These are phyloP conservation scores for Drosophila basisetae DNA, from an alignment of 2,888 invertebrate genomes.

Conservation along the genomic window DNA sequence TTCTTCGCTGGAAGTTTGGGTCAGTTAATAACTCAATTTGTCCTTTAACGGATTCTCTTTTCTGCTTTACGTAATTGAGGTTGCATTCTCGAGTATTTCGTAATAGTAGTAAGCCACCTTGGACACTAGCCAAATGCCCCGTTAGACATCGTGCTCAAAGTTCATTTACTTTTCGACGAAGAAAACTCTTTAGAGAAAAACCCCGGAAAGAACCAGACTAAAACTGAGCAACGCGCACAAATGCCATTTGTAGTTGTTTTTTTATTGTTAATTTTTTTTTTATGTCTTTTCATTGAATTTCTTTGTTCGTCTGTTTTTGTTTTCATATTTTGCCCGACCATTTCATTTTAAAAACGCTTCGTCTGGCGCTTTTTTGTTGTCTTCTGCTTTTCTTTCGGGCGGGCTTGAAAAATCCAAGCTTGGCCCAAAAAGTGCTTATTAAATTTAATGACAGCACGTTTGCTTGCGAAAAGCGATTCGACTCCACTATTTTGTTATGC, in stretches of 20 bases:
- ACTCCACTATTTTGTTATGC: constrained; percentile 31
- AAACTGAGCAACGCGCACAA: constrained; percentile 27
- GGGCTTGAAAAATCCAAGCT: constrained; percentile 71
- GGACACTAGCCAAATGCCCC: constrained; percentile 41
- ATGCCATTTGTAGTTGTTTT: constrained; percentile 58
- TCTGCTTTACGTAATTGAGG: constrained; percentile 42
- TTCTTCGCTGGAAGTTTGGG: constrained; percentile 11
- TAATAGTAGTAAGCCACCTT: constrained; percentile 33
- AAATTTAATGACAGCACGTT: constrained; percentile 83
- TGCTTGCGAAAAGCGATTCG: constrained; percentile 76
- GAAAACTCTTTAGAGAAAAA: constrained; percentile 61
- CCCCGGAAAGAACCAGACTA: constrained; percentile 41
- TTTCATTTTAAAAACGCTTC: constrained; percentile 62
- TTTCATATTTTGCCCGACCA: constrained; percentile 66
- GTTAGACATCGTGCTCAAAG: constrained; percentile 64
- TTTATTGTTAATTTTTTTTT: constrained; percentile 23
- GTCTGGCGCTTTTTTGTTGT: constrained; percentile 27
- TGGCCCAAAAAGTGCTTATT: constrained; percentile 81
- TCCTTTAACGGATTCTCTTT: constrained; percentile 45
- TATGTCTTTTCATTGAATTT: constrained; percentile 35
- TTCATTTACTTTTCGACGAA: constrained; percentile 71
- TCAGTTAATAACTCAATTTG: constrained; percentile 58
- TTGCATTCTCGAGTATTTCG: constrained; percentile 36
- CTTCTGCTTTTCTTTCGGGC: constrained; percentile 49
- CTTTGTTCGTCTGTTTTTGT: constrained; percentile 43